These are phyloP conservation scores for Meta bourneti DNA, from an alignment of 2,888 invertebrate genomes.

Conservation along the genomic window DNA sequence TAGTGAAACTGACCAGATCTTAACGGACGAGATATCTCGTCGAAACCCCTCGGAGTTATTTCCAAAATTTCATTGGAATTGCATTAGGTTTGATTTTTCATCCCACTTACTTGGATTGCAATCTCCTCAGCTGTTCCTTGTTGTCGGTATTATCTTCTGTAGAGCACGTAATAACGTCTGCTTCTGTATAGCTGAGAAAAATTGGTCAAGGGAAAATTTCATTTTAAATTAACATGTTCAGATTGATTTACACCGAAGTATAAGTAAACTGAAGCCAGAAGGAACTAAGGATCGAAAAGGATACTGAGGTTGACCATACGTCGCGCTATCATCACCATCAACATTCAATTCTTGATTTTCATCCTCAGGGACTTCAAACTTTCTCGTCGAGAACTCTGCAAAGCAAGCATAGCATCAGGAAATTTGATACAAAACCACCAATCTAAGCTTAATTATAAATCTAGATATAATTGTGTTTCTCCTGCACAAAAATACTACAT, in stretches of 20 bases:
- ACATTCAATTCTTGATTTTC: conserved; percentile 89
- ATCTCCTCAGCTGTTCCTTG: conserved; percentile 70
- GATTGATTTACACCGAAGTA: neutral
- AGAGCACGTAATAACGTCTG: conserved; percentile 84
- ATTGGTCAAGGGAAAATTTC: conserved; percentile 29
- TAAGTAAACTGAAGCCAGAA: neutral
- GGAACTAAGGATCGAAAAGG: conserved; percentile 39
- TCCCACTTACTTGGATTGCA: conserved; percentile 63
- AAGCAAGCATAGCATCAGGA: neutral
- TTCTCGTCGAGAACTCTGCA: conserved; percentile 43
- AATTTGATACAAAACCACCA: too few species aligned
- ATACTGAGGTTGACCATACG: conserved; percentile 91
- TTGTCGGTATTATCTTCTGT: conserved; percentile 80
- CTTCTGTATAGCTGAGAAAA: conserved; percentile 82
- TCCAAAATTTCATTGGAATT: neutral
- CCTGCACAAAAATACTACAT: too few species aligned
- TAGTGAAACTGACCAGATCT: too few species aligned
- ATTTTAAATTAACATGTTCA: neutral
- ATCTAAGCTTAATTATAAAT: too few species aligned
- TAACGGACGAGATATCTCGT: too few species aligned
- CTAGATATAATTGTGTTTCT: too few species aligned
- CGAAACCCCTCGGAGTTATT: too few species aligned
- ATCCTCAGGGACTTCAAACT: conserved; percentile 83
- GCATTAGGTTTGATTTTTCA: neutral
- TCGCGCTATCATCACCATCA: conserved; percentile 91